Percentiles rank a stretch among this genome's conserved stretches.
Conservation (phyloP, 2,113 vertebrate genomes). For the Ictalurus furcatus region DNA sequence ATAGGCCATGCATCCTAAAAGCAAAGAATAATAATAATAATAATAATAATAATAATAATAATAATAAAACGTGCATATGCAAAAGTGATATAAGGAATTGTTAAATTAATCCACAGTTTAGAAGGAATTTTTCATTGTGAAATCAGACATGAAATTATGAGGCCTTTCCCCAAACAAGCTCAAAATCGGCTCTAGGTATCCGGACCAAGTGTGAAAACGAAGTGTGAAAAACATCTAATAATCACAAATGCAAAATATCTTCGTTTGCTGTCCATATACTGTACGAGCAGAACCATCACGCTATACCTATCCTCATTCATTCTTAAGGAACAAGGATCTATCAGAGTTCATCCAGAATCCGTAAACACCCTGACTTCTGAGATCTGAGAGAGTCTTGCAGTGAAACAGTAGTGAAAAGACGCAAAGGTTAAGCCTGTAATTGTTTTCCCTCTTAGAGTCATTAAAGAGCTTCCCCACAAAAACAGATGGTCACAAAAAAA, state of each 20-base stretch:
- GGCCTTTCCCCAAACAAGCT: not conserved
- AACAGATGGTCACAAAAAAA: conserved; percentile 80
- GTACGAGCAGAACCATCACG: not conserved
- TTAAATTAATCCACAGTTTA: not conserved
- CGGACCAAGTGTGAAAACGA: not conserved
- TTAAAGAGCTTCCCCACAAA: conserved; percentile 71
- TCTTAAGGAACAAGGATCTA: not conserved
- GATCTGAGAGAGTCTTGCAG: conserved; percentile 7
- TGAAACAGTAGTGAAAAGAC: conserved; percentile 37
- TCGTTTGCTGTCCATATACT: not conserved
- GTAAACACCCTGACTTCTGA: not conserved
- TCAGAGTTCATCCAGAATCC: not conserved
- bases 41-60: not conserved
- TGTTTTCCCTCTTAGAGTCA: conserved; percentile 68
- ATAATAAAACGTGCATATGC: not conserved
- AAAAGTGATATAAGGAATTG: not conserved
- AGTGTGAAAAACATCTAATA: not conserved
- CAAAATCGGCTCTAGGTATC: not conserved
- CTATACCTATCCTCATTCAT: not conserved
- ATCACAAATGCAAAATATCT: not conserved
- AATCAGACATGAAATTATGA: not conserved
- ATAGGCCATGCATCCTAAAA: not conserved
- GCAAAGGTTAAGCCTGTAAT: conserved; percentile 67
- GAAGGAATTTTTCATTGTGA: not conserved
- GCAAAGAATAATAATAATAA: not conserved